phyloP scores from a whole-genome alignment of 2,888 invertebrate genomes.

The Uloborus plumipes region DNA sequence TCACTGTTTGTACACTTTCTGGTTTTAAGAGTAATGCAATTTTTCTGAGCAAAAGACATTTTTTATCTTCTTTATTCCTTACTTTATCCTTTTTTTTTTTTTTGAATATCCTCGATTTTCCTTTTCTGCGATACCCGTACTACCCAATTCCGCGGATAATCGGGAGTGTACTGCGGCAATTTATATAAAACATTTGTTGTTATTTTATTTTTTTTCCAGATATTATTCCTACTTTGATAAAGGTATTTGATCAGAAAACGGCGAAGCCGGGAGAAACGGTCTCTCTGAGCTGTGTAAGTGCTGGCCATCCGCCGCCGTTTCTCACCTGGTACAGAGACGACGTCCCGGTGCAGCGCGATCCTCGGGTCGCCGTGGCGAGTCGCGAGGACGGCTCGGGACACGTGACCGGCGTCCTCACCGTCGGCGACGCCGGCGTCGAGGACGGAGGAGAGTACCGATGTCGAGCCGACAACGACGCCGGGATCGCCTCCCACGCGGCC shows the following conservation, averaged over 20 bases:
- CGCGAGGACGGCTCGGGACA: constrained; percentile 70
- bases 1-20: too few relatives aligned
- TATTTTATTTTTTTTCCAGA: constrained; percentile 7
- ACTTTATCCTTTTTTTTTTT: too few relatives aligned
- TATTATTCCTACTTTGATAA: constrained; percentile 54
- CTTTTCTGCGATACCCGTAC: too few relatives aligned
- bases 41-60: too few relatives aligned
- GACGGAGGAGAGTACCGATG: constrained; percentile 56
- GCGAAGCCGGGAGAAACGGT: constrained; percentile 40
- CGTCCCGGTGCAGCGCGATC: constrained; percentile 68
- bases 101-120: too few relatives aligned
- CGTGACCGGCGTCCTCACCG: constrained; percentile 71
- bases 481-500: constrained; percentile 69
- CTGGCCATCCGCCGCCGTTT: constrained; percentile 67
- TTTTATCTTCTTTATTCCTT: too few relatives aligned
- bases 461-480: constrained; percentile 68
- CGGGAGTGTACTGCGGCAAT: too few relatives aligned
- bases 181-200: too few relatives aligned
- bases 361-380: constrained; percentile 69
- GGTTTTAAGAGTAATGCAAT: too few relatives aligned
- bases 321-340: constrained; percentile 69
- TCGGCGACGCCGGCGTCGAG: constrained; percentile 67
- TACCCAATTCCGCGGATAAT: too few relatives aligned
- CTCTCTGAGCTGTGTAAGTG: constrained; percentile 66
- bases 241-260: constrained; percentile 46